Conservation (phyloP, 2,888 invertebrate genomes). For the Ichneumoninae sp. region DNA sequence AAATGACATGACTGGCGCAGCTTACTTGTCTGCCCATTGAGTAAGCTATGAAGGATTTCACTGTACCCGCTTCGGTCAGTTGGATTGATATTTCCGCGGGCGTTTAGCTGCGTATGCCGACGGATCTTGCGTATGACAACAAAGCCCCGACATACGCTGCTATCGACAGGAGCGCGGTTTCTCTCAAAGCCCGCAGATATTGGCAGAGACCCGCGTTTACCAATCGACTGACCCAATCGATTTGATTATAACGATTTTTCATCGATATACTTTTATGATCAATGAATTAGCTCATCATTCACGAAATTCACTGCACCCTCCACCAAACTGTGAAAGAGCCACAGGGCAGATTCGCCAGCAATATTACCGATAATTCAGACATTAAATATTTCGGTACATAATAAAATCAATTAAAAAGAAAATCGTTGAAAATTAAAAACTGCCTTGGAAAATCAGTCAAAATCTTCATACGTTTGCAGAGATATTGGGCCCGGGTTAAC, state of each 20-base stretch:
- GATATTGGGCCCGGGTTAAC: no score
- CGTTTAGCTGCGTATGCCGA: not conserved
- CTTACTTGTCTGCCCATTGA: not conserved
- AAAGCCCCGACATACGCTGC: not conserved
- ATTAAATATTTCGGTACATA: not conserved
- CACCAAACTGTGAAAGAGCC: no score
- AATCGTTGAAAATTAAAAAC: not conserved
- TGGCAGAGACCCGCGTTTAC: not conserved
- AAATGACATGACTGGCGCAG: no score
- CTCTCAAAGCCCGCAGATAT: conserved; percentile 16
- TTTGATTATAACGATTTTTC: not conserved
- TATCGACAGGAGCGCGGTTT: conserved; percentile 9
- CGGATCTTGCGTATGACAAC: not conserved
- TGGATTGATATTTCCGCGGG: not conserved
- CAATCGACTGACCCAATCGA: not conserved
- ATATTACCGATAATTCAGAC: no score
- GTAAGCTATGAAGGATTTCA: not conserved
- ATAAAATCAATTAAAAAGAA: not conserved
- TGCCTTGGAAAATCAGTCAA: not conserved
- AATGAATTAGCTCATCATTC: not conserved
- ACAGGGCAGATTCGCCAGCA: no score
- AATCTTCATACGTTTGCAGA: not conserved
- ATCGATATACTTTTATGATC: not conserved
- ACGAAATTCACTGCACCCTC: no score
- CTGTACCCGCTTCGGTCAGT: not conserved